Evolutionary conservation across 2,797 vertebrate species (phyloP), one percentile per base, ranked within the genome.

Genomic region (Lophius americanus): DNA sequence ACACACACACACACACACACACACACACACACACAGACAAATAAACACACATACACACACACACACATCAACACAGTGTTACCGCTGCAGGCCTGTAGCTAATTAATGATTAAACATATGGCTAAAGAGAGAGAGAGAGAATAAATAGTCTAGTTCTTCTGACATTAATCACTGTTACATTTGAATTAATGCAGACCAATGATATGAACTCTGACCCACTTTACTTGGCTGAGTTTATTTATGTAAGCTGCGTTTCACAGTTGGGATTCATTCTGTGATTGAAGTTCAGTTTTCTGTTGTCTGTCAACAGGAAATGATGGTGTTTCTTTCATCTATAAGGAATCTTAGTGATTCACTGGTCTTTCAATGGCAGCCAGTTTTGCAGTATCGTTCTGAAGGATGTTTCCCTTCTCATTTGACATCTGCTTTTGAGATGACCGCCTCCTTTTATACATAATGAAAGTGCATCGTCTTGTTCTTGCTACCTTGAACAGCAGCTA

Each of bases 101-200:
- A 73, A 84, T 88, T 87, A 88, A 77, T 73, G 66, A 82, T 75
- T 68, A 47, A 76, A 82, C 87, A 90, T 88, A 88, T 86, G 79
- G 84, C 67, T 12, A 48, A 41, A 60, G 35, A 60, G 42, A 71
- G 70, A 70, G 37, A 66, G 51, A 59, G 43, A 73, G 69, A 62
- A 23, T 23, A 23, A 23, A 23, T 23, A 70, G 43, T 60, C 55
- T 43, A 51, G 23, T 61, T 77, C 52, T 50, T 72, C 54, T 50
- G 36, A 75, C 43, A 51, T 82, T 76, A 79, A 81, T 87, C 66
- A 79, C 49, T 13, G 64, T 56, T 62, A 44, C 61, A 52, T 69
- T 79, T 32, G 60, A 78, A 70, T 69, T 38, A 52, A 71, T 68
- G 71, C 73, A 76, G 62, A 77, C 38, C 60, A 60, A 48, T 43